Percentiles rank a stretch among this genome's conserved stretches.
phyloP scores from a whole-genome alignment of 2,797 vertebrate genomes.

The Enteromius thamalakanensis region DNA sequence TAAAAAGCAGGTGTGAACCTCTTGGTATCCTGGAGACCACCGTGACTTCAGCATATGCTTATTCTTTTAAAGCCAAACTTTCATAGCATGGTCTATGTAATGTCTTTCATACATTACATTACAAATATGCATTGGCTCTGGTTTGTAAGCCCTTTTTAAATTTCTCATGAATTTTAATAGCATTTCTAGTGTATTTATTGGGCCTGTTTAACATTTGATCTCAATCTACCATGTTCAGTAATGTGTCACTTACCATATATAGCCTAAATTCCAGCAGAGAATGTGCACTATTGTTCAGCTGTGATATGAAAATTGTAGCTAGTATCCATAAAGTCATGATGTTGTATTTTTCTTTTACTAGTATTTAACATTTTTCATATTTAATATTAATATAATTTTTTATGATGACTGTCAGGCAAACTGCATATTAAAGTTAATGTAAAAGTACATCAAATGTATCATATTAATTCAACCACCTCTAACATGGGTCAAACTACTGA shows the following conservation, averaged over 20 bases:
- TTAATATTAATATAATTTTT: not conserved
- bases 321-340: not conserved
- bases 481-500: not conserved
- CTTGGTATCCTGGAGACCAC: conserved; percentile 74
- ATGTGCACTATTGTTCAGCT: not conserved
- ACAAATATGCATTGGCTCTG: conserved; percentile 43
- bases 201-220: conserved; percentile 25
- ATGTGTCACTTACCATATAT: not conserved
- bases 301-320: not conserved
- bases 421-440: not conserved
- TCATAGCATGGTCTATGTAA: conserved; percentile 29
- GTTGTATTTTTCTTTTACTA: not conserved
- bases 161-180: conserved; percentile 51
- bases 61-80: conserved; percentile 44
- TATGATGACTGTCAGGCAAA: not conserved
- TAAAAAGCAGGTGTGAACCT: conserved; percentile 74
- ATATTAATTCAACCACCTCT: not conserved
- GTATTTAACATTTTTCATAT: too few relatives aligned
- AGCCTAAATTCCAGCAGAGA: not conserved
- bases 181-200: conserved; percentile 39
- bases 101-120: conserved; percentile 55
- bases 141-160: conserved; percentile 39
- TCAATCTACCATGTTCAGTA: not conserved
- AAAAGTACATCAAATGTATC: not conserved
- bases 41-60: conserved; percentile 62